Base-by-base conservation (phyloP, 1,140 invertebrate species). In the Cydia pomonella region DNA sequence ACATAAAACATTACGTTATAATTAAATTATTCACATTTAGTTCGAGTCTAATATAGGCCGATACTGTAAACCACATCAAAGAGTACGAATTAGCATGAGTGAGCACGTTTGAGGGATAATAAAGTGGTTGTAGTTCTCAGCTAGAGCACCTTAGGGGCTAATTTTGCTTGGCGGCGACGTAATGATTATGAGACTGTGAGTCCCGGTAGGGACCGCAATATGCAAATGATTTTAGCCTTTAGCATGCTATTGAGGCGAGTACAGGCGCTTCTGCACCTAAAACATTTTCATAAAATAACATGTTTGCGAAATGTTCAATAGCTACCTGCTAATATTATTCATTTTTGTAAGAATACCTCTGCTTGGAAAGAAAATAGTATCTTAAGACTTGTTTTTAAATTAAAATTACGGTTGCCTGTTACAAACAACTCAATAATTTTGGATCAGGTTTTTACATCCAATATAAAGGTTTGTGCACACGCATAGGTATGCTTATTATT, bases 141-240 rank as follows among this genome's bases (percentile, higher is more conserved):
- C 80, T 86, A 88, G 83, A 84, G 81, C 82, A 90, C 90, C 89
- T 90, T 87, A 90, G 90, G 88, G 89, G 88, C 85, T 88, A 92
- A 90, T 92, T 89, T 87, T 74, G 81, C 84, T 81, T 90, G 85
- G 86, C 87, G 64, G 64, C 27, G 64, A 79, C 82, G 79, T 91
- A 88, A 88, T 92, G 83, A 89, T 90, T 89, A 90, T 88, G 85
- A 87, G 82, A 76, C 78, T 80, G 79, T 78, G 77, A 79, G 81
- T 76, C 73, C 75, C 79, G 76, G 74, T 75, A 77, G 78, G 73
- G 78, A 80, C 86, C 85, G 84, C 86, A 89, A 87, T 92, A 92
- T 91, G 89, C 86, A 90, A 92, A 91, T 92, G 84, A 86, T 85
- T 87, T 85, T 90, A 83, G 88, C 88, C 89, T 89, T 87, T 83